Conservation (phyloP, 1,140 invertebrate species). For the roundworm (Caenorhabditis elegans) region DNA sequence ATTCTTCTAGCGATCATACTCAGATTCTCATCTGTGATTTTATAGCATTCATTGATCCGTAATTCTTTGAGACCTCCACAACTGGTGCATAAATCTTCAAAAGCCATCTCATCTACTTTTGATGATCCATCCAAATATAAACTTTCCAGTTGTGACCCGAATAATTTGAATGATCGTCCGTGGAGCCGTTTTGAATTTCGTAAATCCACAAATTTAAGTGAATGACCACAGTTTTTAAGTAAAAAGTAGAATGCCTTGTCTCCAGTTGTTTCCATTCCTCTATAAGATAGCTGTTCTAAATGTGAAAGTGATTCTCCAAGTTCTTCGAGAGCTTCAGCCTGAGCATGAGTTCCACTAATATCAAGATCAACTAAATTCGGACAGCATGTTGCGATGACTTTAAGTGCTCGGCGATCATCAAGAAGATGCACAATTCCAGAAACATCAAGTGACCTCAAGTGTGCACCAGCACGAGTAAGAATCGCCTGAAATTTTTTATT, state of each 20-base stretch:
- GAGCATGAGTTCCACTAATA: conserved; percentile 10
- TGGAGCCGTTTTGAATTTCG: conserved; percentile 55
- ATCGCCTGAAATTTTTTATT: conserved; percentile 44
- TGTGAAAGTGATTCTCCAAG: conserved; percentile 32
- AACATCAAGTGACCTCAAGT: conserved; percentile 56
- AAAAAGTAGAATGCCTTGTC: conserved; percentile 64
- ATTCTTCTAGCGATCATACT: conserved; percentile 60
- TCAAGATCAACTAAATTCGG: conserved; percentile 52
- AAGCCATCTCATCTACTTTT: conserved; percentile 54
- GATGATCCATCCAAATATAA: conserved; percentile 61
- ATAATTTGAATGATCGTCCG: conserved; percentile 61
- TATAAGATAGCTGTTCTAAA: conserved; percentile 56
- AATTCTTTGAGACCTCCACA: conserved; percentile 54
- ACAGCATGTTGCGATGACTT: conserved; percentile 56
- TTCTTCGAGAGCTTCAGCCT: conserved; percentile 30
- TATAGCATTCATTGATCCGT: conserved; percentile 56
- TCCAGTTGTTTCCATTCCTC: conserved; percentile 56
- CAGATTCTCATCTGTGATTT: conserved; percentile 52
- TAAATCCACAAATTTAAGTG: conserved; percentile 55
- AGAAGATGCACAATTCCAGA: conserved; percentile 56
- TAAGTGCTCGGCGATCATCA: conserved; percentile 57
- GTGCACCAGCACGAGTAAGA: conserved; percentile 54
- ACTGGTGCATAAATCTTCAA: conserved; percentile 61
- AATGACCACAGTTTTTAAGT: conserved; percentile 54
- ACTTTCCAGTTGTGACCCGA: conserved; percentile 59